Evolutionary conservation across 2,113 vertebrate genomes (phyloP).

Genomic region (Corydoras sp.): DNA sequence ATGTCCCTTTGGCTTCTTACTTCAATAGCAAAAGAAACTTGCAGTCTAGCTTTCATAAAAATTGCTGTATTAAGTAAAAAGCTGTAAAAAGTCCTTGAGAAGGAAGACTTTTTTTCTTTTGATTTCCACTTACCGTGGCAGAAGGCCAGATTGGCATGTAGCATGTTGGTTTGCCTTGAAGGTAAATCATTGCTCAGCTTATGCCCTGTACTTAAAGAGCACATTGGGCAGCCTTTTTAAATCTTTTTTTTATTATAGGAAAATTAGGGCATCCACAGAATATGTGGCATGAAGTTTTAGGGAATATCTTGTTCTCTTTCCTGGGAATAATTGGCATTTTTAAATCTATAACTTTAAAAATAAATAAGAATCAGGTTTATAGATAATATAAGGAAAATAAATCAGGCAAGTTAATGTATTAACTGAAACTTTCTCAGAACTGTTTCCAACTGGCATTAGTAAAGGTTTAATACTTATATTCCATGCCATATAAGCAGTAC

Average conservation of each 20-base stretch:
- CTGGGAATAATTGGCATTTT: no score
- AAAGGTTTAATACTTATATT: no score
- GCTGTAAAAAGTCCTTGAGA: background rate
- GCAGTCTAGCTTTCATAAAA: background rate
- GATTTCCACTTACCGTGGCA: background rate
- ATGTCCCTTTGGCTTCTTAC: background rate
- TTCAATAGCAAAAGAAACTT: background rate
- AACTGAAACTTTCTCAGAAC: no score
- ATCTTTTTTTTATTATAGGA: slow-evolving; percentile 17
- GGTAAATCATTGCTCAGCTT: slow-evolving; percentile 9
- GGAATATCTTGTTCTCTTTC: background rate
- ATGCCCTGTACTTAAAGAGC: slow-evolving; percentile 16
- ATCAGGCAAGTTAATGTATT: no score
- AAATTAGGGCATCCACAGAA: background rate
- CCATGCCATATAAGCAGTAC: background rate
- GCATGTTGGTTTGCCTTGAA: background rate
- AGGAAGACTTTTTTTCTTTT: background rate
- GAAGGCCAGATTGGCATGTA: slow-evolving; percentile 17
- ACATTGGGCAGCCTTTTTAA: background rate
- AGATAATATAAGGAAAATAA: no score
- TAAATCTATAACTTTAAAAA: no score
- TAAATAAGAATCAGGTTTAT: no score
- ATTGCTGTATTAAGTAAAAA: background rate
- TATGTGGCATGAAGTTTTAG: background rate
- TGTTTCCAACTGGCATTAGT: no score